Evolutionary conservation across 2,888 invertebrate genomes (phyloP), one percentile per base, ranked within the genome.

Genomic region (Vannuccia rotundouncinata): DNA sequence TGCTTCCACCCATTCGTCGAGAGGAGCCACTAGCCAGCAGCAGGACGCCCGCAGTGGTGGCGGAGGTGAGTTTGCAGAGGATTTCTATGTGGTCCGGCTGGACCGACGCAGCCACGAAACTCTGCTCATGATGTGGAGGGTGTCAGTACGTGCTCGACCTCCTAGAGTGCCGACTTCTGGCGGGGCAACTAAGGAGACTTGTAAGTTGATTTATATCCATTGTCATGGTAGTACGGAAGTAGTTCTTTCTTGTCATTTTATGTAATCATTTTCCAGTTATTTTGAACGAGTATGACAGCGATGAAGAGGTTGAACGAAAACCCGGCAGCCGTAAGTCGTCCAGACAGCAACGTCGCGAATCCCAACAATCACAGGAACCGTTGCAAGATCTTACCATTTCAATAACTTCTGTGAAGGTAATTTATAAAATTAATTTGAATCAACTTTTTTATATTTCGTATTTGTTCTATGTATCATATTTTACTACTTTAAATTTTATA

Each of bases 21-120:
- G 60, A 5, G 77, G 83, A 84, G 85, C 31, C 0, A 98, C 97
- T 89, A 97, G 94, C 86, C 93, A 98, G 79, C 95, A 97, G 0
- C 92, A 97, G 66, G 89, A 97, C 30, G 95, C 96, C 88, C 92
- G 94, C 85, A 93, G 93, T 0, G 91, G 82, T 0, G 83, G 83
- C 66, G 84, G 84, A 0, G 84, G 10, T 5, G 45, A 45, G 45
- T 45, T 45, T 45, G 45, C 45, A 17, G 45, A 45, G 45, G 45
- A 45, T 17, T 45, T 45, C 45, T 45, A 45, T 17, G n/a, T 79
- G 17, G 28, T 76, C n/a, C 77, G 79, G 31, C 5, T 76, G 30
- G n/a, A n/a, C 10, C 29, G 77, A n/a, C 77, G 77, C 5, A 10
- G 10, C n/a, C 5, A 29, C 28, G 29, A n/a, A 17, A 45, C 30